Evolutionary conservation across 2,797 vertebrate species (phyloP), one percentile per base, ranked within the genome.

Genomic region (Poecilia gillii): DNA sequence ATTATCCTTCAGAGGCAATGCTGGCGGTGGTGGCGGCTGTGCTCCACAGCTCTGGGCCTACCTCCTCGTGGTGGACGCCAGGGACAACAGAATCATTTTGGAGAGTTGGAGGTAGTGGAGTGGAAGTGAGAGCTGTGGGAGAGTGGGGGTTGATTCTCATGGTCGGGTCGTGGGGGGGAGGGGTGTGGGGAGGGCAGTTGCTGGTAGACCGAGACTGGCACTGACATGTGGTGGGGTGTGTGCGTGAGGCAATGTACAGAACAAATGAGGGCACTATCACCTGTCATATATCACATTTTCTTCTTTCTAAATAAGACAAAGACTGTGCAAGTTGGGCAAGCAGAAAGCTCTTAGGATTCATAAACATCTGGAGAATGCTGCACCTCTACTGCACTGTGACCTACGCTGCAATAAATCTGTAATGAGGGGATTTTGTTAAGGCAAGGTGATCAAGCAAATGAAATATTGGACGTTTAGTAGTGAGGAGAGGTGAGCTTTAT

Each of bases 391-490:
- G 93, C 91, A 91, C 94, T 92, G 91, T 93, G 93, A 94, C 93
- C 91, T 87, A 78, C 47, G 64, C 74, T 14, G 87, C 90, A 77
- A 95, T 95, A 95, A 96, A 95, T 95, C 95, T 90, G 86, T 73
- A 84, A 86, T 49, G 90, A 95, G 92, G 92, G 90, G 92, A 94
- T 95, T 76, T 94, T 90, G 91, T 92, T 92, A 93, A 94, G 91
- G 89, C 91, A 93, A 95, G 92, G 94, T 96, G 95, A 96, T 95
- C 95, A 96, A 94, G 94, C 92, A 95, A 96, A 94, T 94, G 92
- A 95, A 95, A 95, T 95, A 93, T 95, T 91, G 87, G 78, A 84
- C 88, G 88, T 92, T 92, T 87, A 88, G 93, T 92, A 93, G 89
- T 82, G 83, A 90, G 81, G 86, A 89, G 89, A 91, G 87, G 81